A percentile compares a stretch with the other conserved stretches of the same genome.
These are phyloP conservation scores for Geophilus truncorum DNA, from an alignment of 2,888 invertebrate species.

Conservation along the genomic window DNA sequence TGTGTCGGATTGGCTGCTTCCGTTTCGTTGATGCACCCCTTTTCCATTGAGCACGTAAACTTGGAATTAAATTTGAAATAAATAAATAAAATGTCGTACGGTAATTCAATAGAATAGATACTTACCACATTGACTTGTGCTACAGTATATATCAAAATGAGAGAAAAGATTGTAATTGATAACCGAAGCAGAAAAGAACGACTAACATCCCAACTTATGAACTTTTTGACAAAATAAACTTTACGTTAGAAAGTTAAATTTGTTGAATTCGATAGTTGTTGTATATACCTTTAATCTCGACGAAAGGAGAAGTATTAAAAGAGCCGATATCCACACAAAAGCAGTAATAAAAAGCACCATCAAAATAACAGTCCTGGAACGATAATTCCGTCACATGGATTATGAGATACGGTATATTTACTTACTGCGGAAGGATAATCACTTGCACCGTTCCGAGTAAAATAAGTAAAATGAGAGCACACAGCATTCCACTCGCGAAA, in stretches of 20 bases:
- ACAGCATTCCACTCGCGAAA: constrained; percentile 68
- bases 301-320: constrained; percentile 76
- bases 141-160: constrained; percentile 78
- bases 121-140: constrained; percentile 90
- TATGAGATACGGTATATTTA: no score
- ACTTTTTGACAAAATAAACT: constrained; percentile 50
- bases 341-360: constrained; percentile 78
- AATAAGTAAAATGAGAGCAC: constrained; percentile 68
- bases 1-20: constrained; percentile 46
- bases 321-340: constrained; percentile 83
- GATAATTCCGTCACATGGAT: no score
- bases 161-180: constrained; percentile 80
- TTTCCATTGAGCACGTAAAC: constrained; percentile 23
- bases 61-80: not conserved
- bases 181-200: constrained; percentile 74
- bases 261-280: no score
- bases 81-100: no score
- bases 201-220: constrained; percentile 80
- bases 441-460: constrained; percentile 72
- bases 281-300: constrained; percentile 60
- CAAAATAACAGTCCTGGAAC: constrained; percentile 64
- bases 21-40: not conserved
- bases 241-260: no score
- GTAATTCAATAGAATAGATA: constrained; percentile 41
- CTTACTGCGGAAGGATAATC: constrained; percentile 66